Conservation (phyloP, 1,140 invertebrate genomes). For the Drosophila serrata region DNA sequence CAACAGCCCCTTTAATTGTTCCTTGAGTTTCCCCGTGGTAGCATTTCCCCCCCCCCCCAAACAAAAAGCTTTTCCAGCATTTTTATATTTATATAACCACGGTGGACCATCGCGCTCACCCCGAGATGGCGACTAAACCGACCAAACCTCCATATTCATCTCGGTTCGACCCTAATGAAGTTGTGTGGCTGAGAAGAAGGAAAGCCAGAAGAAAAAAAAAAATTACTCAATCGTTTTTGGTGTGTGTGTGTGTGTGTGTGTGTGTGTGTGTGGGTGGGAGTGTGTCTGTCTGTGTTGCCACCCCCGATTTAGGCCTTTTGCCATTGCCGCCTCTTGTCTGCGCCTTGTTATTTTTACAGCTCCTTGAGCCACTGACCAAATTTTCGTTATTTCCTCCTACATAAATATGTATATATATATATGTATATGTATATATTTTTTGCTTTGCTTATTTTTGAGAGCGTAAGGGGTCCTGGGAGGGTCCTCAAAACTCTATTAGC, state of each 20-base stretch:
- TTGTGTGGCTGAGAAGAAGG: conserved; percentile 61
- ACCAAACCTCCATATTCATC: conserved; percentile 27
- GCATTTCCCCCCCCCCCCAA: background rate
- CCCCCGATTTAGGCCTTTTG: conserved; percentile 68
- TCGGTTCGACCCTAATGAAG: conserved; percentile 65
- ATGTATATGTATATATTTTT: background rate
- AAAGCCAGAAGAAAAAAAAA: conserved; percentile 35
- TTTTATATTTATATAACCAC: conserved; percentile 78
- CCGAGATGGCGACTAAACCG: conserved; percentile 5
- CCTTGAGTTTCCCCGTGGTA: background rate
- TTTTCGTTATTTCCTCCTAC: conserved; percentile 16
- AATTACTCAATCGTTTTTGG: conserved; percentile 13
- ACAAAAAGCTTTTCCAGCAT: conserved; percentile 13
- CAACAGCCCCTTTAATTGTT: conserved; percentile 47
- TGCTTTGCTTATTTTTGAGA: conserved; percentile 20
- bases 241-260: conserved; percentile 25
- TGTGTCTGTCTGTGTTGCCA: conserved; percentile 51
- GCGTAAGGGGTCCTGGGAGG: conserved; percentile 4
- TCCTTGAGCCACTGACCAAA: conserved; percentile 59
- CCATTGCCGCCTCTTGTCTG: conserved; percentile 74
- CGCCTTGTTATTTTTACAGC: conserved; percentile 75
- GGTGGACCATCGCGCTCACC: conserved; percentile 21
- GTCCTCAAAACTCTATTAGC: conserved; percentile 54
- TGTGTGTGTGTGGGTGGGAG: conserved; percentile 15
- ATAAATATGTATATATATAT: background rate